Conservation (phyloP, 2,888 invertebrate genomes). For the Anaspis maculata region DNA sequence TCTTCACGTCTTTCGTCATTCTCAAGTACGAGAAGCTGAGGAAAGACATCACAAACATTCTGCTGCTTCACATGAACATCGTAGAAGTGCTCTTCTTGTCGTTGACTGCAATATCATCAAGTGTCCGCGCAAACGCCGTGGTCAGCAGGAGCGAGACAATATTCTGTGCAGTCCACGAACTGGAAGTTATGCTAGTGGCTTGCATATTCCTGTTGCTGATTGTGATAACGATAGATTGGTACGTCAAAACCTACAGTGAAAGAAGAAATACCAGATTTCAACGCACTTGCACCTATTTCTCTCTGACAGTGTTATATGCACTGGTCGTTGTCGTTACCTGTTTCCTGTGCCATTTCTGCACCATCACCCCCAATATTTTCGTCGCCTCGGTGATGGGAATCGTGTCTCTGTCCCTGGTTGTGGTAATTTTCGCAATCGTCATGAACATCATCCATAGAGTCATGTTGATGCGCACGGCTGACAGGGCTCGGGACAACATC, state of each 20-base stretch:
- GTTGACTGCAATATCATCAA: constrained; percentile 1
- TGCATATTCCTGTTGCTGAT: constrained; percentile 4
- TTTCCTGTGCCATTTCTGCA: no score
- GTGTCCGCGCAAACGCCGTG: background rate
- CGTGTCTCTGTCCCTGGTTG: no score
- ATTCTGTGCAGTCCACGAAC: constrained; percentile 4
- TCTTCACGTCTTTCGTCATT: constrained; percentile 7
- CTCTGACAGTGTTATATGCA: constrained; percentile 4
- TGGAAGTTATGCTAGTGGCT: constrained; percentile 1
- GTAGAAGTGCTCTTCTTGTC: constrained; percentile 6
- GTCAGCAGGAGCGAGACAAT: background rate
- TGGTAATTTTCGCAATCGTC: constrained; percentile 4
- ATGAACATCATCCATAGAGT: constrained; percentile 8
- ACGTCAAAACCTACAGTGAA: constrained; percentile 4
- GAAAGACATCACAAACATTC: constrained; percentile 4
- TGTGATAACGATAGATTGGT: constrained; percentile 5
- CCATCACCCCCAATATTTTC: no score
- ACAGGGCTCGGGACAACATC: background rate
- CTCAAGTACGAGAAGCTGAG: constrained; percentile 9
- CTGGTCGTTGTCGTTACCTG: no score
- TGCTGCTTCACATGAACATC: constrained; percentile 9
- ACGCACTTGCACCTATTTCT: constrained; percentile 5
- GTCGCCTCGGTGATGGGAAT: no score
- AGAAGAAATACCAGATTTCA: constrained; percentile 5
- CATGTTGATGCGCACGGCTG: background rate